A percentile compares a stretch with the other conserved stretches of the same genome.
phyloP scores from a whole-genome alignment of 2,113 vertebrate species.

The Myodes glareolus region DNA sequence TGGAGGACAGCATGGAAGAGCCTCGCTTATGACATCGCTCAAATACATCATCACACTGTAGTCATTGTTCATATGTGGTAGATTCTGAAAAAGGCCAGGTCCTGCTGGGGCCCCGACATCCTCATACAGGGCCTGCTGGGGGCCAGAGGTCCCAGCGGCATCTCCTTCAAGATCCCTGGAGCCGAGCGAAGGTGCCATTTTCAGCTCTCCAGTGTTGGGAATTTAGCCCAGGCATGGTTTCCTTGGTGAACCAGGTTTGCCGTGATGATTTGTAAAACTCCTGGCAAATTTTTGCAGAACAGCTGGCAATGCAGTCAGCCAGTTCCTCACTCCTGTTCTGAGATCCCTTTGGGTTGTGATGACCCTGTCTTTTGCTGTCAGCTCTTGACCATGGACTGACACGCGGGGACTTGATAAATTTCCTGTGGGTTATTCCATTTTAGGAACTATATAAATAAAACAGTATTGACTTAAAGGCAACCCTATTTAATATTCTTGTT shows the following conservation, averaged over 20 bases:
- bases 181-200: not conserved
- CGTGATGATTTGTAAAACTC: not conserved
- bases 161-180: not conserved
- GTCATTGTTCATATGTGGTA: not conserved
- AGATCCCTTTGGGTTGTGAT: not conserved
- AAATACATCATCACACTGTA: not conserved
- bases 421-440: not conserved
- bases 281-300: not conserved
- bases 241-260: not conserved
- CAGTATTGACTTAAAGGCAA: not conserved
- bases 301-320: not conserved
- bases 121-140: not conserved
- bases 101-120: not conserved
- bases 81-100: not conserved
- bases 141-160: not conserved
- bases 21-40: not conserved
- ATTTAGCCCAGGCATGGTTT: not conserved
- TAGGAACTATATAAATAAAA: slow-evolving; percentile 7
- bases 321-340: not conserved
- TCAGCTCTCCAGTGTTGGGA: not conserved
- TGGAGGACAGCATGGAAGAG: not conserved
- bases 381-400: not conserved
- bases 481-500: not conserved
- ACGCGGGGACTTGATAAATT: not conserved
- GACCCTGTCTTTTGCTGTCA: not conserved